Evolutionary conservation across 2,113 vertebrate species (phyloP).

Genomic region (Sturnira hondurensis): DNA sequence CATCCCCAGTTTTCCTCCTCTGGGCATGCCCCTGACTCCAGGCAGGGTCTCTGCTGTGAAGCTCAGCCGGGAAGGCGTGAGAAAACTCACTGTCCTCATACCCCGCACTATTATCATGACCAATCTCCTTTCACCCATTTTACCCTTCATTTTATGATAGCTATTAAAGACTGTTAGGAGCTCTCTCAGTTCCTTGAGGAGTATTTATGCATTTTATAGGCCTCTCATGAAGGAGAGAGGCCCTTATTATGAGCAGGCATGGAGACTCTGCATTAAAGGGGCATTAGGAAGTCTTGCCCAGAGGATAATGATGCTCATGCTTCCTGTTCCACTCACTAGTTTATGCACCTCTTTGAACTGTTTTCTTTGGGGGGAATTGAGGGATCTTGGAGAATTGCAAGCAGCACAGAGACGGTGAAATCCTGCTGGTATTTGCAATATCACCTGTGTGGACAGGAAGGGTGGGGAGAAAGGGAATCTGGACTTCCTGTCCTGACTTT

Average conservation of each 20-base stretch:
- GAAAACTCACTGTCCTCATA: constrained; percentile 16
- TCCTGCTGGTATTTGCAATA: background rate
- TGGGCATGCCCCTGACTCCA: background rate
- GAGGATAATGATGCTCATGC: background rate
- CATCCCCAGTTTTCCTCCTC: background rate
- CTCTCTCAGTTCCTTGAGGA: constrained; percentile 58
- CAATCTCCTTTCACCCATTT: constrained; percentile 72
- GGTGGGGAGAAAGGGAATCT: background rate
- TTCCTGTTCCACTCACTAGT: constrained; percentile 8
- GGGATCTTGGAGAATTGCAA: constrained; percentile 18
- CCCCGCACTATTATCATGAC: constrained; percentile 49
- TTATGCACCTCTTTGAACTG: constrained; percentile 42
- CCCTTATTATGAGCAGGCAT: constrained; percentile 57
- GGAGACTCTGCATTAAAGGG: constrained; percentile 50
- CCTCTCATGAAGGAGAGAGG: constrained; percentile 47
- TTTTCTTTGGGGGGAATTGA: constrained; percentile 56
- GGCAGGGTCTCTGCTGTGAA: background rate
- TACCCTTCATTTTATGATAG: constrained; percentile 70
- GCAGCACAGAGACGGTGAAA: background rate
- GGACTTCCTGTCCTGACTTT: background rate
- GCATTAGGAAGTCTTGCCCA: constrained; percentile 20
- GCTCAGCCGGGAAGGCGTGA: background rate
- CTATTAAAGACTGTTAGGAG: constrained; percentile 73
- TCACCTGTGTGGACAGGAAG: background rate
- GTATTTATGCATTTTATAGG: constrained; percentile 75